These are phyloP conservation scores for Oreotrochilus melanogaster DNA, from an alignment of 2,113 vertebrate species.

Conservation along the genomic window DNA sequence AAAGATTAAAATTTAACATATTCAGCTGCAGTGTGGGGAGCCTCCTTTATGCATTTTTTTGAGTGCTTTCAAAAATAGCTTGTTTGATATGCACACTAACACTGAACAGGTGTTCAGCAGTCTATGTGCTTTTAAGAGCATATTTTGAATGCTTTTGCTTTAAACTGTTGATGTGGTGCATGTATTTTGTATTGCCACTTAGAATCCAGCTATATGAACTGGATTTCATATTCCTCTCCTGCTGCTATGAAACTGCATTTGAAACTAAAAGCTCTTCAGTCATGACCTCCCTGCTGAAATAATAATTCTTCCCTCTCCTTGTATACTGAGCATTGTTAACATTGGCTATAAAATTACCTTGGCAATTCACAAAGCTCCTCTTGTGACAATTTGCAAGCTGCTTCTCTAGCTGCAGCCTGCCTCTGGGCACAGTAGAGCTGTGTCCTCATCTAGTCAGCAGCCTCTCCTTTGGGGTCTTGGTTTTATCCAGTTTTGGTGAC, in stretches of 20 bases:
- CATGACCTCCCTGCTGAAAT: neutral
- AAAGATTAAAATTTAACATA: neutral
- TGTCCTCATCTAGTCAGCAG: neutral
- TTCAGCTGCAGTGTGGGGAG: neutral
- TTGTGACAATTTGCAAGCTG: neutral
- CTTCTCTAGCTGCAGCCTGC: neutral
- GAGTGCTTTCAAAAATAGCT: neutral
- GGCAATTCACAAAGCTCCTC: neutral
- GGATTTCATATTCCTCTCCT: neutral
- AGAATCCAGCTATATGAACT: neutral
- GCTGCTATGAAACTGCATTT: neutral
- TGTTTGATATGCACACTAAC: neutral
- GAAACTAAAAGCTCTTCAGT: neutral
- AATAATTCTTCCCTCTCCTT: neutral
- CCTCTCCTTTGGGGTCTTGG: neutral
- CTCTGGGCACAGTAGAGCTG: neutral
- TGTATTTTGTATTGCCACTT: neutral
- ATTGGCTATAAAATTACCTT: neutral
- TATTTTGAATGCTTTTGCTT: neutral
- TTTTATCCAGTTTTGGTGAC: neutral
- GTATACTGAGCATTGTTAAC: neutral
- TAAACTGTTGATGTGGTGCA: neutral
- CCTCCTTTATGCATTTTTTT: neutral
- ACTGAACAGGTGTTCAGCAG: neutral
- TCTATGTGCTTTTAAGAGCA: neutral